Evolutionary conservation across 2,888 invertebrate genomes (phyloP), one percentile per base, ranked within the genome.

Genomic region (Tricholauxania praeusta): DNA sequence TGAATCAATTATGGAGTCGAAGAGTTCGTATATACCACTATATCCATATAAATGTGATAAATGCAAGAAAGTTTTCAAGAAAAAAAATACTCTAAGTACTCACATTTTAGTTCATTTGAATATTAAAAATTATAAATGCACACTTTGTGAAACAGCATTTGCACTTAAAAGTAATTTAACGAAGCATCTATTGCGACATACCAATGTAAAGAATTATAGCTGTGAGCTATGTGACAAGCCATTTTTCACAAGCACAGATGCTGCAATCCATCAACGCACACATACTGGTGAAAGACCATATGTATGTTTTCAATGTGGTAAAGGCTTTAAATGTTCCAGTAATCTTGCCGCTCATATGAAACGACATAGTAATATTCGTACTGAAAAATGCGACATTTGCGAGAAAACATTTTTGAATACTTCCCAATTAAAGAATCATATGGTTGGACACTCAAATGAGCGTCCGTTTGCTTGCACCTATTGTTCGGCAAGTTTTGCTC

Each of bases 241-340:
- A 15, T 76, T 76, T 72, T 76, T 75, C 12, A 74, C 75, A 64
- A 76, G 73, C 28, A 74, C 75, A 66, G 76, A 74, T 47, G 82
- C 91, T 39, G 87, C 90, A 0, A 91, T 91, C 74, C 91, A 91
- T 77, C 86, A 90, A 84, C 81, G 89, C 72, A 84, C 91, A 3
- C 91, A 91, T 73, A 87, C 89, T 0, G 90, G 90, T 0, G 77
- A 89, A 5, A 91, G 90, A 74, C 89, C 90, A 0, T 90, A 87
- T 74, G 80, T 88, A 0, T 91, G 91, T 76, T 86, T 87, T 19
- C 84, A 90, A 60, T 91, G 91, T 73, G 90, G 91, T 0, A 90
- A 90, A 79, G 86, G 87, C 8, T 91, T 91, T 77, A 87, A 88
- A 69, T 89, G 90, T 74, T 89, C 90, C 87, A 89, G 90, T 89